A percentile compares a stretch with the other conserved stretches of the same genome.
phyloP scores from a whole-genome alignment of 2,113 vertebrate genomes.

The Otolemur garnettii region DNA sequence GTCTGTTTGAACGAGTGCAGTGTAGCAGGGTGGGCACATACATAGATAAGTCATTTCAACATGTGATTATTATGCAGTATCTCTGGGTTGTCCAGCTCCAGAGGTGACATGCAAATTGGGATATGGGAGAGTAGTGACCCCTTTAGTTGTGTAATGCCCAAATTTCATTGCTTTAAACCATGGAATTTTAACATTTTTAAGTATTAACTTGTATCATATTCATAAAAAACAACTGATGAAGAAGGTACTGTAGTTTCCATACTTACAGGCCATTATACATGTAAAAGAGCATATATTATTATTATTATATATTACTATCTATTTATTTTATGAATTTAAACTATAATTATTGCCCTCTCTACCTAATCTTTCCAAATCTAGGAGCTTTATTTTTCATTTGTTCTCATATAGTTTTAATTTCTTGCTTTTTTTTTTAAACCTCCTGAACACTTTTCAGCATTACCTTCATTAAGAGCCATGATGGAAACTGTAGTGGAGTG shows the following conservation, averaged over 20 bases:
- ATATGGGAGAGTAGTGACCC: not conserved
- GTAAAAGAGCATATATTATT: not conserved
- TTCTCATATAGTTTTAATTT: slow-evolving; percentile 9
- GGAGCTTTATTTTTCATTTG: slow-evolving; percentile 9
- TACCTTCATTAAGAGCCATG: not conserved
- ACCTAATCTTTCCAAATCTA: not conserved
- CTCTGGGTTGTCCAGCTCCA: not conserved
- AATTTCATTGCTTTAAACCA: not conserved
- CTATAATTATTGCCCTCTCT: not conserved
- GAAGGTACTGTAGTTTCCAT: not conserved
- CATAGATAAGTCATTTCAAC: not conserved
- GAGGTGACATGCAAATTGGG: not conserved
- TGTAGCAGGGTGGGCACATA: not conserved
- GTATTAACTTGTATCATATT: not conserved
- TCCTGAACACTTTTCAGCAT: not conserved
- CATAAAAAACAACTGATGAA: not conserved
- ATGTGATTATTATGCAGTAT: not conserved
- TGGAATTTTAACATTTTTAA: not conserved
- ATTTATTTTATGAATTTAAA: slow-evolving; percentile 1
- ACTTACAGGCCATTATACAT: not conserved
- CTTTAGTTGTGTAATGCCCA: not conserved
- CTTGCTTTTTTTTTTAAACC: not conserved
- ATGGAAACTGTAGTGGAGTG: not conserved
- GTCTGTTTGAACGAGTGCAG: not conserved
- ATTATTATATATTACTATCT: not conserved